Evolutionary conservation across 2,113 vertebrate species (phyloP).

Genomic region (Grallaria varia): DNA sequence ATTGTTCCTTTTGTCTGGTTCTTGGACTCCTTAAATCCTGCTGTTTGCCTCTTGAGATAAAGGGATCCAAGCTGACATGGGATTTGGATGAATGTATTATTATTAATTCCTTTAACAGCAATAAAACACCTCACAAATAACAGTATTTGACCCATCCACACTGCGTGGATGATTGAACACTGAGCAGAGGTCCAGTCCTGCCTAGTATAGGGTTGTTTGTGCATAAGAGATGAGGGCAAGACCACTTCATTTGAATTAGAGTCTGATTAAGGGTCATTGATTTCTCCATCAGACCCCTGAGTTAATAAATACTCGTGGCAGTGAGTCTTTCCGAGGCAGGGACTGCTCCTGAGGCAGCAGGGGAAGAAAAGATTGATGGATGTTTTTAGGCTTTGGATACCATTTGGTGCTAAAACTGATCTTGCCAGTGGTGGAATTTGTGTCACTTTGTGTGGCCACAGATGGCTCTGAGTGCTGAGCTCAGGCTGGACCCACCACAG

Average conservation of each 20-base stretch:
- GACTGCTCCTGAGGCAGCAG: neutral
- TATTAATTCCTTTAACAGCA: neutral
- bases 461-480: neutral
- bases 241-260: neutral
- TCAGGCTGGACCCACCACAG: neutral
- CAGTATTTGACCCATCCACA: accelerated
- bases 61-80: neutral
- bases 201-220: accelerated
- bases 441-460: neutral
- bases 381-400: neutral
- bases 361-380: neutral
- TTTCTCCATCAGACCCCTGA: neutral
- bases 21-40: neutral
- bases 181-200: neutral
- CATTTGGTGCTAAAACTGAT: neutral
- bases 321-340: neutral
- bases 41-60: neutral
- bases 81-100: neutral
- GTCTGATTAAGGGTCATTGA: neutral
- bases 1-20: neutral
- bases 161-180: accelerated
- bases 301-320: neutral
- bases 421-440: neutral
- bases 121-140: neutral
- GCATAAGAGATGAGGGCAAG: neutral